Evolutionary conservation across 2,888 invertebrate species (phyloP).

Genomic region (Luperina nickerlii): DNA sequence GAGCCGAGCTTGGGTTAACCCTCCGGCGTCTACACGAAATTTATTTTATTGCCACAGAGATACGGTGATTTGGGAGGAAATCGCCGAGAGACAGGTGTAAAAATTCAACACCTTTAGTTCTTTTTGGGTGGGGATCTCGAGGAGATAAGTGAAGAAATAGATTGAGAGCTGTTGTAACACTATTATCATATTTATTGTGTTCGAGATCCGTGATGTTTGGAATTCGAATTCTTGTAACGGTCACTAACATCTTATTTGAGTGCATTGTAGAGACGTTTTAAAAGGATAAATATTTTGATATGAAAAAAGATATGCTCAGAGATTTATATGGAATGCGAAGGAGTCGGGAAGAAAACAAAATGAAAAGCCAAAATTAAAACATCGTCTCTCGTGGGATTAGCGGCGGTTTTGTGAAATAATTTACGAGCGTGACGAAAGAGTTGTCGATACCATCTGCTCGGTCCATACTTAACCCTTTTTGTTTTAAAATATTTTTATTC

Average conservation of each 20-base stretch:
- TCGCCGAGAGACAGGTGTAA: conserved; percentile 89
- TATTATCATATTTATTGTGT: conserved; percentile 86
- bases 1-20: conserved; percentile 82
- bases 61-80: conserved; percentile 89
- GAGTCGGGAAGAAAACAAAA: conserved; percentile 80
- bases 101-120: conserved; percentile 88
- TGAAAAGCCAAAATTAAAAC: conserved; percentile 88
- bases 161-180: conserved; percentile 84
- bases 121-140: conserved; percentile 81
- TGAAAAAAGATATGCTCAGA: conserved; percentile 79
- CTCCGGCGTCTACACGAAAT: conserved; percentile 89
- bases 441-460: conserved; percentile 89
- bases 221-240: conserved; percentile 79
- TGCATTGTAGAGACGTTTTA: conserved; percentile 70
- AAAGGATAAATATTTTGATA: conserved; percentile 80
- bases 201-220: conserved; percentile 77
- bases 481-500: conserved; percentile 85
- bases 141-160: conserved; percentile 87
- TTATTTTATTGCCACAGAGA: conserved; percentile 90
- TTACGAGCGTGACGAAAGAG: conserved; percentile 90
- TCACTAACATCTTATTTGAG: conserved; percentile 77
- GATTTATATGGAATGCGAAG: conserved; percentile 83
- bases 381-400: conserved; percentile 87
- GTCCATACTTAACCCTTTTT: conserved; percentile 88
- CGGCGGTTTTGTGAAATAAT: conserved; percentile 89